A percentile compares a stretch with the other conserved stretches of the same genome.
Evolutionary conservation across 2,888 invertebrate species (phyloP).

Genomic region (Limnephilus rhombicus): DNA sequence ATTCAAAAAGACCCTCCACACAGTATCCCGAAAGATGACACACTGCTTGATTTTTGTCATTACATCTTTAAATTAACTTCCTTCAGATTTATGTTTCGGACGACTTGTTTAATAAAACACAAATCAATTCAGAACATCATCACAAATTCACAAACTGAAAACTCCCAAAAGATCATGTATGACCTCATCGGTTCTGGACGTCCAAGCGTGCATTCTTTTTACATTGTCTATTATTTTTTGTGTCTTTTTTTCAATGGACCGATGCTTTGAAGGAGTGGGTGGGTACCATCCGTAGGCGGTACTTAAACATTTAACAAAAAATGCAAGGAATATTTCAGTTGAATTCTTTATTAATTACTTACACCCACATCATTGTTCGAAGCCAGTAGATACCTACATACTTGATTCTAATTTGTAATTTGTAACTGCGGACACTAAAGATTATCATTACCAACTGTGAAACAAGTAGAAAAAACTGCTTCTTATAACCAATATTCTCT

Average conservation of each 20-base stretch:
- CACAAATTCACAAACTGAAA: no score
- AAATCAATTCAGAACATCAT: no score
- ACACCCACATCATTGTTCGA: slow-evolving; percentile 23
- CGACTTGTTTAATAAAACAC: no score
- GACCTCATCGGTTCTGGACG: background rate
- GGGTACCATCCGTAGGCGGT: slow-evolving; percentile 33
- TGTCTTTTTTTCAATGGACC: slow-evolving; percentile 18
- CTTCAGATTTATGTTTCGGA: no score
- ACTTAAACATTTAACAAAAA: slow-evolving; percentile 30
- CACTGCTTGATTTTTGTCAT: no score
- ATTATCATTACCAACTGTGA: background rate
- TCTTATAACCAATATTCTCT: background rate
- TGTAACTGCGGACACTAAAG: background rate
- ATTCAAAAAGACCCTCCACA: no score
- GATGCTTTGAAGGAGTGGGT: slow-evolving; percentile 21
- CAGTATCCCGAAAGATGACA: no score
- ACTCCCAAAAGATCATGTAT: background rate
- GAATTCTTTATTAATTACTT: slow-evolving; percentile 31
- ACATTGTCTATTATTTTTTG: slow-evolving; percentile 24
- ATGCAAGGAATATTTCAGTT: slow-evolving; percentile 20
- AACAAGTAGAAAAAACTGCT: background rate
- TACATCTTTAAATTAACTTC: no score
- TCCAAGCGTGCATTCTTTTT: slow-evolving; percentile 29
- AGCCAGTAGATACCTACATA: background rate
- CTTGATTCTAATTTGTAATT: background rate